Conservation (phyloP, 2,888 invertebrate species). For the Campoletis raptor region DNA sequence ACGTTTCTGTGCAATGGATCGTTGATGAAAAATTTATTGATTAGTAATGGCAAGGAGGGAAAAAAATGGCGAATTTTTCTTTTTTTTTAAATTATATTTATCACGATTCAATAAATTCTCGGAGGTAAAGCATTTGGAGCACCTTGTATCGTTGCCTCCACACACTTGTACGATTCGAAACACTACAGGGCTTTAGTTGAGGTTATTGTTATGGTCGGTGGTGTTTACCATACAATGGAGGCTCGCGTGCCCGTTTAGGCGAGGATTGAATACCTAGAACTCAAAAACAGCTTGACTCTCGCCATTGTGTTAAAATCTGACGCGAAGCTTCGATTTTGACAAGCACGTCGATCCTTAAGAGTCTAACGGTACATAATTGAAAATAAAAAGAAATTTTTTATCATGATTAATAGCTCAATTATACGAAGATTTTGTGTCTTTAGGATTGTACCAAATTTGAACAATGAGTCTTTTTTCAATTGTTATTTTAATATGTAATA, state of each 20-base stretch:
- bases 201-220: conserved; percentile 42
- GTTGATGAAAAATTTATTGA: background rate
- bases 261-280: conserved; percentile 60
- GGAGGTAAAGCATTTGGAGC: too few relatives aligned
- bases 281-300: conserved; percentile 53
- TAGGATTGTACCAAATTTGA: background rate
- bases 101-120: too few relatives aligned
- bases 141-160: background rate
- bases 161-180: background rate
- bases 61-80: background rate
- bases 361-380: background rate
- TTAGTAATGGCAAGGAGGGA: background rate
- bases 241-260: conserved; percentile 62
- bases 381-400: conserved; percentile 4
- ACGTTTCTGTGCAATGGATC: background rate
- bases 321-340: conserved; percentile 34
- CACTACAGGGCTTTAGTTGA: background rate
- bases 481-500: background rate
- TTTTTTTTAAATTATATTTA: too few relatives aligned
- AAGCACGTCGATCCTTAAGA: background rate
- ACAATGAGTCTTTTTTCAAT: background rate
- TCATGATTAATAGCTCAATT: conserved; percentile 14
- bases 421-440: background rate
- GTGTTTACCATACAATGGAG: conserved; percentile 63
- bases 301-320: conserved; percentile 52